Evolutionary conservation across 2,113 vertebrate genomes (phyloP).

Genomic region (Peromyscus californicus): DNA sequence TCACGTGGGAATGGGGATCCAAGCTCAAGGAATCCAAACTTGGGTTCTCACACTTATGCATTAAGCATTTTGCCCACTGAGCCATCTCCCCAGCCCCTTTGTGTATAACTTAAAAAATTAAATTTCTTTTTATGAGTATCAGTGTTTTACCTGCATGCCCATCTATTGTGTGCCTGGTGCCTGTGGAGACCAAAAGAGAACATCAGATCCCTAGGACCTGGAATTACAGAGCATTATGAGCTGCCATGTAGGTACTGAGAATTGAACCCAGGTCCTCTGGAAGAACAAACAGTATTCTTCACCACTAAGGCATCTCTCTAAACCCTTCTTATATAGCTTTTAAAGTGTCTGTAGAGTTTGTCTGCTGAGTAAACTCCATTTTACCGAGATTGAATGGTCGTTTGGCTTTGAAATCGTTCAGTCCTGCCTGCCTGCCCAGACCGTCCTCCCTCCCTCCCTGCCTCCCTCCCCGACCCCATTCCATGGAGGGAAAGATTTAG

Average conservation of each 20-base stretch:
- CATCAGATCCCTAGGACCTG: not conserved
- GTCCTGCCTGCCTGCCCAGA: conserved; percentile 38
- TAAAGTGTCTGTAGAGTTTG: not conserved
- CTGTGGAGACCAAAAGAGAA: not conserved
- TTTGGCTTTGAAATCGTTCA: conserved; percentile 32
- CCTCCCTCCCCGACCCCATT: not conserved
- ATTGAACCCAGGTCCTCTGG: not conserved
- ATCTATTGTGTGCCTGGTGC: not conserved
- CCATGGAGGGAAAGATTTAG: conserved; percentile 64
- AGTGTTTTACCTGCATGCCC: not conserved
- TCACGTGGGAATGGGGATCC: not conserved
- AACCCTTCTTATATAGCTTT: not conserved
- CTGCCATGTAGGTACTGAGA: not conserved
- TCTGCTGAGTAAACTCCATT: conserved; percentile 61
- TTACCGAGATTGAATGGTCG: conserved; percentile 37
- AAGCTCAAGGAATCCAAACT: not conserved
- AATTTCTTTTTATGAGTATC: not conserved
- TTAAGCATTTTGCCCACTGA: not conserved
- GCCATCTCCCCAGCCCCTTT: not conserved
- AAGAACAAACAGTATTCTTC: not conserved
- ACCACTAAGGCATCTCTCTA: not conserved
- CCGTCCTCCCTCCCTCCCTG: not conserved
- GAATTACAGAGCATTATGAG: not conserved
- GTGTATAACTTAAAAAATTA: not conserved
- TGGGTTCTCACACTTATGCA: not conserved